A percentile compares a stretch with the other conserved stretches of the same genome.
These are phyloP conservation scores for Hormaphis cornu DNA, from an alignment of 1,140 invertebrate genomes.

Conservation along the genomic window DNA sequence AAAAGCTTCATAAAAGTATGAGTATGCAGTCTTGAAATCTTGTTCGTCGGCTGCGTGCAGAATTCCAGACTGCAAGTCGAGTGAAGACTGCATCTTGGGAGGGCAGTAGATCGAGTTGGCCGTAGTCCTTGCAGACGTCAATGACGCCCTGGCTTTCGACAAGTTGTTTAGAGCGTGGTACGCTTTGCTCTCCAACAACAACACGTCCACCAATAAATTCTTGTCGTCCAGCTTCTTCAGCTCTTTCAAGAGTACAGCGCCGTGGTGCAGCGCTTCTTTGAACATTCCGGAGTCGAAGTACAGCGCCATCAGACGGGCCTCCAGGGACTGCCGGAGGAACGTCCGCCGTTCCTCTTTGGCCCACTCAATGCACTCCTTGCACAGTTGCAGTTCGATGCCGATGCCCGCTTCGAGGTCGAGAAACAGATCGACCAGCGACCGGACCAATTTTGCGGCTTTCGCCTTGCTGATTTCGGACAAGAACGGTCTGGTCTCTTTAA, in stretches of 20 bases:
- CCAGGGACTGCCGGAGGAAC: constrained; percentile 90
- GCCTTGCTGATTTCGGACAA: constrained; percentile 92
- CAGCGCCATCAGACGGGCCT: constrained; percentile 83
- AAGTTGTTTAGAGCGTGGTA: constrained; percentile 96
- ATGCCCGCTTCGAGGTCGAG: constrained; percentile 90
- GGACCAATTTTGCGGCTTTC: constrained; percentile 95
- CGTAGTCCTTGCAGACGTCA: constrained; percentile 96
- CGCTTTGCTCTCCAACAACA: constrained; percentile 95
- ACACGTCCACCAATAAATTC: constrained; percentile 92
- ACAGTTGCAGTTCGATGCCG: constrained; percentile 78
- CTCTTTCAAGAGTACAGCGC: constrained; percentile 79
- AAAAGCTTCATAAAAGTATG: constrained; percentile 99
- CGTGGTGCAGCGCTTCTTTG: constrained; percentile 71
- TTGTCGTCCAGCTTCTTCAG: constrained; percentile 99
- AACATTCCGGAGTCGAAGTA: constrained; percentile 91
- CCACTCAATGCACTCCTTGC: constrained; percentile 98
- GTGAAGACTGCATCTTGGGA: constrained; percentile 90
- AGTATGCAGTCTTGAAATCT: constrained; percentile 99
- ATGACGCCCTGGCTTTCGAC: constrained; percentile 89
- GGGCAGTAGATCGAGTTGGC: constrained; percentile 99
- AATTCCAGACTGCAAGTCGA: constrained; percentile 97
- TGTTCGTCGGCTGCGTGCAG: constrained; percentile 97
- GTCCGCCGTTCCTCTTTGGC: constrained; percentile 94
- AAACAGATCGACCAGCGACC: constrained; percentile 93
- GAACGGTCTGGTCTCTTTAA: constrained; percentile 88